These are phyloP conservation scores for Penelope pileata DNA, from an alignment of 2,113 vertebrate species.

Conservation along the genomic window DNA sequence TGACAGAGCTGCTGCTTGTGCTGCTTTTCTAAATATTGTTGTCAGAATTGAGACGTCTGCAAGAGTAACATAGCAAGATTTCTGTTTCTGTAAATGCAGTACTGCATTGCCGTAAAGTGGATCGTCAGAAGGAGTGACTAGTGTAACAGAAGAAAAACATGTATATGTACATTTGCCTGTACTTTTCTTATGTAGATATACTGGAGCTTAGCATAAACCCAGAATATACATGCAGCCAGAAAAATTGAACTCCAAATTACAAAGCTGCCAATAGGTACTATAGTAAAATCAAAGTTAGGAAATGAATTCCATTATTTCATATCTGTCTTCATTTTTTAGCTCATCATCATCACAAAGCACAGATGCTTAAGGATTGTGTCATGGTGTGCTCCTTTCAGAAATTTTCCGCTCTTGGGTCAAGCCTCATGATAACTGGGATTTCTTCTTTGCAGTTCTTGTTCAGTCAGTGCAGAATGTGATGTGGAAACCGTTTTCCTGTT, in stretches of 20 bases:
- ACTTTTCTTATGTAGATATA: rapidly evolving
- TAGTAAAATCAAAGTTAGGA: not conserved
- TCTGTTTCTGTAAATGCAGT: not conserved
- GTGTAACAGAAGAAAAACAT: not conserved
- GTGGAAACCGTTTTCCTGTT: not conserved
- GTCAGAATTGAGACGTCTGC: not conserved
- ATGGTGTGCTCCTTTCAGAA: not conserved
- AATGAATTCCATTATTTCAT: not conserved
- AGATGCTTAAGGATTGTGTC: not conserved
- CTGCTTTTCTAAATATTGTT: slow-evolving; percentile 27
- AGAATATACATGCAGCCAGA: not conserved
- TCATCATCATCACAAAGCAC: not conserved
- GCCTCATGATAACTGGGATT: not conserved
- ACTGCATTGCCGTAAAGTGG: not conserved
- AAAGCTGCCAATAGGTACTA: not conserved
- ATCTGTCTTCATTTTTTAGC: not conserved
- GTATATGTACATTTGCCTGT: not conserved
- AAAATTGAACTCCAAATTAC: not conserved
- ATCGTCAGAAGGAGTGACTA: not conserved
- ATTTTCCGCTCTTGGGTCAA: not conserved
- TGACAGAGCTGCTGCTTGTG: not conserved
- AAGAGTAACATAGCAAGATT: not conserved
- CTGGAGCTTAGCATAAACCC: not conserved
- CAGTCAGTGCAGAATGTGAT: not conserved
- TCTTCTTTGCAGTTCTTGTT: not conserved